These are phyloP conservation scores for Lutjanus campechanus DNA, from an alignment of 2,797 vertebrate genomes.

Conservation along the genomic window DNA sequence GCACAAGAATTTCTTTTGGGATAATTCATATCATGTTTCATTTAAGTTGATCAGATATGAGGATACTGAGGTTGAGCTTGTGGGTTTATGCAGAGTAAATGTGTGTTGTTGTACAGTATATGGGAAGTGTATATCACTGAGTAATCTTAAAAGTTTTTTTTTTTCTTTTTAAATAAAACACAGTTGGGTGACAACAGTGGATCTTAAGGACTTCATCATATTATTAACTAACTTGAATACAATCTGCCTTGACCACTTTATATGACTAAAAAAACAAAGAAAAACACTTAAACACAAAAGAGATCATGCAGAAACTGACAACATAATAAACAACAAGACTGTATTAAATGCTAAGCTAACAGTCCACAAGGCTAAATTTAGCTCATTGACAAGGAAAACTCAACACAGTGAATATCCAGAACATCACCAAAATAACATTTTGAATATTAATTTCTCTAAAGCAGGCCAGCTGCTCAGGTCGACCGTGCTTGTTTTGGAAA, in stretches of 20 bases:
- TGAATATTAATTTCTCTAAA: conserved; percentile 78
- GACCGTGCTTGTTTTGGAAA: conserved; percentile 82
- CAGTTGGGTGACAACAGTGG: neutral
- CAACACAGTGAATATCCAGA: conserved; percentile 47
- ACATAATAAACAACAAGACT: neutral
- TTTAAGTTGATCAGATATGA: no score
- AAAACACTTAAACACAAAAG: no score
- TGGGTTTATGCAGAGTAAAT: no score
- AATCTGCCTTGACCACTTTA: neutral
- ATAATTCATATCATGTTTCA: no score
- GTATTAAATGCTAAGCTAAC: conserved; percentile 7
- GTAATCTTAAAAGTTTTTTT: no score
- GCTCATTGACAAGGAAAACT: conserved; percentile 52
- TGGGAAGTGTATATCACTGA: no score
- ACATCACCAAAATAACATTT: conserved; percentile 68
- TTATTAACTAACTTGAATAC: neutral
- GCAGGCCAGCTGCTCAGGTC: conserved; percentile 79
- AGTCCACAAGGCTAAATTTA: conserved; percentile 58
- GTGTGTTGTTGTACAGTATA: no score
- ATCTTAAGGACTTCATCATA: neutral
- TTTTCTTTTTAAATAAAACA: no score
- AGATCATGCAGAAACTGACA: neutral
- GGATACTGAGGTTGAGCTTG: no score
- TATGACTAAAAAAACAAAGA: neutral
- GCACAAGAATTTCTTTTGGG: no score